These are phyloP conservation scores for Myrmecophaga tridactyla DNA, from an alignment of 2,113 vertebrate species.

Conservation along the genomic window DNA sequence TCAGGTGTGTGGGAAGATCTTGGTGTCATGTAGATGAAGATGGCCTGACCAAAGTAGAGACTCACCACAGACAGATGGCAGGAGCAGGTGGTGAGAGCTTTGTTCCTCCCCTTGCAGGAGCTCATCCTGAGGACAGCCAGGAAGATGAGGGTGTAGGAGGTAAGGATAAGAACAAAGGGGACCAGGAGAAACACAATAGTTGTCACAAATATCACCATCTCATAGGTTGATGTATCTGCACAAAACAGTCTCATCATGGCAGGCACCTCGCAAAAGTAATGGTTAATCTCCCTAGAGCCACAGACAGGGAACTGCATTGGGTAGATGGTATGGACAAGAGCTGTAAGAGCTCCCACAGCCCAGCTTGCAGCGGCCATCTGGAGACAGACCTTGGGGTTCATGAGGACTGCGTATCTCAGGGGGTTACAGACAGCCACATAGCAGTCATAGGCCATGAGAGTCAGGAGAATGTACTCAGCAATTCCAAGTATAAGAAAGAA, in stretches of 20 bases:
- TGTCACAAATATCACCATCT: conserved; percentile 26
- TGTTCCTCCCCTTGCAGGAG: conserved; percentile 20
- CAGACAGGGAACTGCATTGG: too few species aligned
- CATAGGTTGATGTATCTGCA: conserved; percentile 40
- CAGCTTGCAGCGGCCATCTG: conserved; percentile 9
- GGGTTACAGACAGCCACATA: conserved; percentile 63
- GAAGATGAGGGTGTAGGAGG: conserved; percentile 65
- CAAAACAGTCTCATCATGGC: conserved; percentile 61
- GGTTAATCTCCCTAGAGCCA: conserved; percentile 38
- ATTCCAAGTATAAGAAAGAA: conserved; percentile 62
- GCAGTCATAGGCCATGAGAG: conserved; percentile 65
- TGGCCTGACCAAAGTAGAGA: conserved; percentile 64
- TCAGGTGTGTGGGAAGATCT: conserved; percentile 36
- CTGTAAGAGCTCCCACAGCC: neutral
- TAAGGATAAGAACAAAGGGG: conserved; percentile 42
- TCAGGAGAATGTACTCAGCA: conserved; percentile 59
- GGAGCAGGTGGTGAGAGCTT: conserved; percentile 63
- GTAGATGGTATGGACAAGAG: too few species aligned
- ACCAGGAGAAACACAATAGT: conserved; percentile 28
- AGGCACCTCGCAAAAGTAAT: conserved; percentile 65
- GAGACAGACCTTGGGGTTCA: conserved; percentile 52
- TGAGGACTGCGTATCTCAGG: conserved; percentile 41
- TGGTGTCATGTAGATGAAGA: conserved; percentile 66
- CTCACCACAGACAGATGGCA: conserved; percentile 64
- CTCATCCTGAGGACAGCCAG: conserved; percentile 56